These are phyloP conservation scores for Abscondita cerata DNA, from an alignment of 2,888 invertebrate genomes.

Conservation along the genomic window DNA sequence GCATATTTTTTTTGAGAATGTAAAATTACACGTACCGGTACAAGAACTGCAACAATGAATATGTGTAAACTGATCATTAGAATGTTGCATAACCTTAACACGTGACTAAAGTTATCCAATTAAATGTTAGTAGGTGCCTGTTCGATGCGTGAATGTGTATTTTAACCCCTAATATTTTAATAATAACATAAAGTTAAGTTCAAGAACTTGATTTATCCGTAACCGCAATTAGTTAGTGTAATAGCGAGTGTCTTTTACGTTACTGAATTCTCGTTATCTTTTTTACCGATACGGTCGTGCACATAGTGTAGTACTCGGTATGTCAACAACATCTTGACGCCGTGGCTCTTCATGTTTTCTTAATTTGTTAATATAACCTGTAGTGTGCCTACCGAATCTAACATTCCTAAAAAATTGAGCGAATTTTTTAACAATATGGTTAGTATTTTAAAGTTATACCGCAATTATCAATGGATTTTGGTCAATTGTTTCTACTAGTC, in stretches of 20 bases:
- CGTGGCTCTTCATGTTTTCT: conserved; percentile 57
- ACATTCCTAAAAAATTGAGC: conserved; percentile 37
- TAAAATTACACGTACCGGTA: too few species aligned
- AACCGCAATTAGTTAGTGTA: too few species aligned
- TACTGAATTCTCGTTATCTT: too few species aligned
- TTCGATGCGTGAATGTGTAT: conserved; percentile 43
- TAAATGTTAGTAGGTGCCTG: conserved; percentile 45
- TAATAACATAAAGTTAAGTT: conserved; percentile 36
- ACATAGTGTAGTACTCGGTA: conserved; percentile 16
- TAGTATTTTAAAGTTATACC: conserved; percentile 36
- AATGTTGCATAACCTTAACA: conserved; percentile 36
- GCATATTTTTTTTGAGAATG: too few species aligned
- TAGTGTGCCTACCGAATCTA: conserved; percentile 34
- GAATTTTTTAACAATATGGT: conserved; percentile 36
- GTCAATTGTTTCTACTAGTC: conserved; percentile 31
- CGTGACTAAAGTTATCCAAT: conserved; percentile 48
- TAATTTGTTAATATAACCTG: conserved; percentile 45
- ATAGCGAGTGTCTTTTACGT: neutral
- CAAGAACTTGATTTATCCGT: conserved; percentile 12
- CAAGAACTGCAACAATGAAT: neutral
- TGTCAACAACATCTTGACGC: conserved; percentile 48
- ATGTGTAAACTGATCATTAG: conserved; percentile 20
- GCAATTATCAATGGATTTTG: conserved; percentile 11
- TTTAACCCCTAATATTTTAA: conserved; percentile 44
- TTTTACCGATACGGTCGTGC: too few species aligned